These are phyloP conservation scores for Sylvietta virens DNA, from an alignment of 2,113 vertebrate species.

Conservation along the genomic window DNA sequence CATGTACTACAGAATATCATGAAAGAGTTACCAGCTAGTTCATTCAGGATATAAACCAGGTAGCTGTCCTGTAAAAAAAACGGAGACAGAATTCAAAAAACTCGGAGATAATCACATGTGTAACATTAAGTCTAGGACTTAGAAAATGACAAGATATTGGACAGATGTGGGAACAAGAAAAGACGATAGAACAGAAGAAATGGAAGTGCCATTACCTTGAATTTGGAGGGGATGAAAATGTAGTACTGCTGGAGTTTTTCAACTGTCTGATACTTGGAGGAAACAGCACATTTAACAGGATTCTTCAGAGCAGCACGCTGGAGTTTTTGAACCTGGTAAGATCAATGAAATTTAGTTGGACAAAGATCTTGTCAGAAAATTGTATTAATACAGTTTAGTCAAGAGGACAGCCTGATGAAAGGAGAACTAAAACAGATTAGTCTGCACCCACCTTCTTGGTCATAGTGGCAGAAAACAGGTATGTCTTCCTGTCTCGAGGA, in stretches of 20 bases:
- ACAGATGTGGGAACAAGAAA: background rate
- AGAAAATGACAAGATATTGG: background rate
- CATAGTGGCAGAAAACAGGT: constrained; percentile 97
- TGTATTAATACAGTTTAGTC: background rate
- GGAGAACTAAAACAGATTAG: background rate
- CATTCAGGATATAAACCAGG: constrained; percentile 93
- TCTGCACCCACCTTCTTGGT: constrained; percentile 89
- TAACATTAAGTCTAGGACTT: background rate
- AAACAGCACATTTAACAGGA: constrained; percentile 93
- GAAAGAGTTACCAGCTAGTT: constrained; percentile 96
- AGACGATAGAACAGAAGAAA: background rate
- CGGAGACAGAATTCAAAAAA: background rate
- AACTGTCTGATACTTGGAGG: constrained; percentile 94
- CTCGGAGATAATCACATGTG: background rate
- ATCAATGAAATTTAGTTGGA: background rate
- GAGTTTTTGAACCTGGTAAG: constrained; percentile 91
- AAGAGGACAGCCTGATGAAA: background rate
- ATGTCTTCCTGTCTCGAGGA: constrained; percentile 91
- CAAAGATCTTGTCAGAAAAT: background rate
- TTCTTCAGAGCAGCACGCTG: constrained; percentile 93
- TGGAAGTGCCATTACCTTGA: constrained; percentile 80
- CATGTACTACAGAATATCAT: constrained; percentile 98
- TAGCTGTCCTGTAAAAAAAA: constrained; percentile 85
- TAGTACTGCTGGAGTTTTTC: constrained; percentile 98
- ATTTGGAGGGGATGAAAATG: constrained; percentile 94